A percentile compares a stretch with the other conserved stretches of the same genome.
Evolutionary conservation across 2,113 vertebrate genomes (phyloP).

Genomic region (Dissostichus mawsoni): DNA sequence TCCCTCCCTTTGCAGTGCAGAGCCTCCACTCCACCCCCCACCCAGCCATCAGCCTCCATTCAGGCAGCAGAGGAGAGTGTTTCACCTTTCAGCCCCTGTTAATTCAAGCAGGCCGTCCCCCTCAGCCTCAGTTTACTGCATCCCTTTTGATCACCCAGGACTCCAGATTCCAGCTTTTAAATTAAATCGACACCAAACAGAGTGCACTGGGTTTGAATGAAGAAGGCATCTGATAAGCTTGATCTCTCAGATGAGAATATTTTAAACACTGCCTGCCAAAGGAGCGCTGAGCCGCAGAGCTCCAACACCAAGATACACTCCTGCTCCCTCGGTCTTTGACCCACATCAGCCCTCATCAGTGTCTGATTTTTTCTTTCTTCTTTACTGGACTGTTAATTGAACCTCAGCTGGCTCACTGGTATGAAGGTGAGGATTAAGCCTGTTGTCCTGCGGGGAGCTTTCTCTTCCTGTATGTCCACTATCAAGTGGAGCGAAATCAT

Average conservation of each 20-base stretch:
- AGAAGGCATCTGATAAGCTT: slow-evolving; percentile 62
- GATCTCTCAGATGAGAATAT: slow-evolving; percentile 38
- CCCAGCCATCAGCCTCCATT: slow-evolving; percentile 51
- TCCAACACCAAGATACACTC: slow-evolving; percentile 33
- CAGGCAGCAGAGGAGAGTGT: slow-evolving; percentile 56
- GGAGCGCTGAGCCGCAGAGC: neutral
- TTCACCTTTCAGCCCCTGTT: slow-evolving; percentile 71
- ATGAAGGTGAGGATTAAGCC: slow-evolving; percentile 57
- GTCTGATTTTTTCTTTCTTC: slow-evolving; percentile 30
- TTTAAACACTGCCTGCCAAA: slow-evolving; percentile 21
- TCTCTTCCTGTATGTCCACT: slow-evolving; percentile 46
- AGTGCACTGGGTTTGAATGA: slow-evolving; percentile 60
- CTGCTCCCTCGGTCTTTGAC: slow-evolving; percentile 52
- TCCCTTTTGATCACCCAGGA: slow-evolving; percentile 62
- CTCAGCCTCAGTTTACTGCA: slow-evolving; percentile 51
- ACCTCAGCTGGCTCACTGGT: slow-evolving; percentile 53
- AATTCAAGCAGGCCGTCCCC: slow-evolving; percentile 56
- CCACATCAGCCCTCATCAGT: slow-evolving; percentile 46
- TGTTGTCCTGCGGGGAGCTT: slow-evolving; percentile 49
- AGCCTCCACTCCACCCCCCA: slow-evolving; percentile 36
- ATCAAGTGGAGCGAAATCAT: neutral
- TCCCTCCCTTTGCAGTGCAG: slow-evolving; percentile 35
- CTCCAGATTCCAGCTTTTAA: slow-evolving; percentile 58
- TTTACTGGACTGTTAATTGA: slow-evolving; percentile 54
- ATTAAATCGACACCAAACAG: slow-evolving; percentile 62